These are phyloP conservation scores for Drosophila tripunctata DNA, from an alignment of 2,888 invertebrate species.

Conservation along the genomic window DNA sequence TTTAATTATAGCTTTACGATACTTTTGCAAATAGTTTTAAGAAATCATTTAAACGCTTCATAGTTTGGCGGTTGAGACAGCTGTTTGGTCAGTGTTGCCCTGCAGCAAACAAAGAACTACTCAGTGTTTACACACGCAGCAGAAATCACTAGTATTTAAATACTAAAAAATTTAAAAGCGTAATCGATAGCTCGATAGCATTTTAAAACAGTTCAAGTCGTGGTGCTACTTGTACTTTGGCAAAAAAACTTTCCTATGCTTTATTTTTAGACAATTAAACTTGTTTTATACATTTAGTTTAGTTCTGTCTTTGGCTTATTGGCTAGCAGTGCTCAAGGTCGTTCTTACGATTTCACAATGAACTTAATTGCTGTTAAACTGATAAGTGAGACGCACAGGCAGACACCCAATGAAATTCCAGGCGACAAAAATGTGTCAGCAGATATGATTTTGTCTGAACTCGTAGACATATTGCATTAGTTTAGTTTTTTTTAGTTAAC, in stretches of 20 bases:
- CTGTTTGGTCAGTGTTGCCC: constrained; percentile 41
- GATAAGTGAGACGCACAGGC: constrained; percentile 46
- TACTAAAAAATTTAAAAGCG: constrained; percentile 1
- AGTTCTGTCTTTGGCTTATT: not conserved
- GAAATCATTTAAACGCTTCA: too few species aligned
- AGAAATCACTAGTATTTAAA: constrained; percentile 20
- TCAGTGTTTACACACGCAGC: not conserved
- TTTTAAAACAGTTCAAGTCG: not conserved
- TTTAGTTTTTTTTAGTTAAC: too few species aligned
- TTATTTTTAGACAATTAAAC: too few species aligned
- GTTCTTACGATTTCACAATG: constrained; percentile 25
- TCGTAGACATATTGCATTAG: constrained; percentile 23
- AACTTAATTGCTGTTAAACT: constrained; percentile 25
- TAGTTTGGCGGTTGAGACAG: too few species aligned
- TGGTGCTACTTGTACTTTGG: not conserved
- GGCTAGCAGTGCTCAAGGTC: constrained; percentile 8
- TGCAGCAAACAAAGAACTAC: not conserved
- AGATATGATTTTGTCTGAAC: constrained; percentile 52
- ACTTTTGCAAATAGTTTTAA: too few species aligned
- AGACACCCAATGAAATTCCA: constrained; percentile 26
- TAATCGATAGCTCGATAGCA: not conserved
- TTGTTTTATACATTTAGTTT: not conserved
- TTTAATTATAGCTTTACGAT: too few species aligned
- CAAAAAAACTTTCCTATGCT: not conserved
- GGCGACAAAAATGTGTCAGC: constrained; percentile 31